Conservation (phyloP, 1,140 invertebrate species). For the Eurosta solidaginis region DNA sequence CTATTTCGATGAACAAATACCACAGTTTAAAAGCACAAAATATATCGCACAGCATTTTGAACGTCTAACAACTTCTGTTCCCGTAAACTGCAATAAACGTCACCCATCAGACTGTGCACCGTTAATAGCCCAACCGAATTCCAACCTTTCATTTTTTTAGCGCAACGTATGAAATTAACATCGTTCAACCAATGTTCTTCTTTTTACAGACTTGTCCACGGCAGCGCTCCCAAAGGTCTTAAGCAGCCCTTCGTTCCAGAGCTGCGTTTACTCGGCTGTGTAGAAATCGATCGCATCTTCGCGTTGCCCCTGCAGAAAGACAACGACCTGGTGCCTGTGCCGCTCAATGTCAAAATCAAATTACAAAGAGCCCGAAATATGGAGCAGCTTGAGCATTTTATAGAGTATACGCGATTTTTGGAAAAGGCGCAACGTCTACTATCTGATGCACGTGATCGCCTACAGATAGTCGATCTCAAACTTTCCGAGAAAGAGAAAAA, state of each 20-base stretch:
- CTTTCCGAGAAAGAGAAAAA: conserved; percentile 67
- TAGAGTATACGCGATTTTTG: conserved; percentile 79
- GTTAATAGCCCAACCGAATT: not conserved
- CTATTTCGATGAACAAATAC: no score
- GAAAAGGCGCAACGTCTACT: conserved; percentile 80
- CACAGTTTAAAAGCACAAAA: no score
- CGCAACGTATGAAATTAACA: no score
- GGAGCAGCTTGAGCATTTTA: conserved; percentile 76
- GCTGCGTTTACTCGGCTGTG: conserved; percentile 79
- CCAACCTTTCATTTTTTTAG: not conserved
- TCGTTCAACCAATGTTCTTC: no score
- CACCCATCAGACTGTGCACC: no score
- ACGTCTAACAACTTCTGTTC: no score
- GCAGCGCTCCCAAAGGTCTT: conserved; percentile 77
- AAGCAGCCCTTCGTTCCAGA: conserved; percentile 83
- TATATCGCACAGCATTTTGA: no score
- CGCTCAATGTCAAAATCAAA: conserved; percentile 83
- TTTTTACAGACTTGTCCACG: conserved; percentile 75
- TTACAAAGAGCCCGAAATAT: conserved; percentile 83
- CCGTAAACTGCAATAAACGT: no score
- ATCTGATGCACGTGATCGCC: conserved; percentile 81
- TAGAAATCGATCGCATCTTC: conserved; percentile 82
- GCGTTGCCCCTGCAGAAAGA: conserved; percentile 83
- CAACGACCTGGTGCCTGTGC: conserved; percentile 78
- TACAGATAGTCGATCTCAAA: conserved; percentile 78